Base-by-base conservation (phyloP, 2,888 invertebrate species). In the Euphydryas editha region DNA sequence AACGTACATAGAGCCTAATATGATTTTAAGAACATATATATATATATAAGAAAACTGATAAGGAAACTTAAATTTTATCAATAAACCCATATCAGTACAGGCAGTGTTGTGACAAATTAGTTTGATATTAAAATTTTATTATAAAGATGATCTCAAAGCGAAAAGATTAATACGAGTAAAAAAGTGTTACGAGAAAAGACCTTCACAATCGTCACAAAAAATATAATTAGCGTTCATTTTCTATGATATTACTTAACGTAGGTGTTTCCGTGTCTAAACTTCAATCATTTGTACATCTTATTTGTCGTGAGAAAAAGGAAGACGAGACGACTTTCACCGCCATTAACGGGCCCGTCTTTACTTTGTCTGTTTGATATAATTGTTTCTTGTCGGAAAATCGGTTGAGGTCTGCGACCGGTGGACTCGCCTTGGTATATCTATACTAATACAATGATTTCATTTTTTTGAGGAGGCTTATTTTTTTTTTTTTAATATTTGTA, bases 271-370 rank as follows among this genome's bases (percentile, higher is more conserved):
- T 81, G 81, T 80, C 78, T 79, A 74, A 75, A 73, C 76, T 78
- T 78, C 80, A 78, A 80, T 81, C 78, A 77, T 78, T 72, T 74
- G 71, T 74, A 76, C 75, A 73, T 71, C 75, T 76, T 73, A 73
- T 78, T 75, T 77, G 78, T 76, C 77, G 87, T 89, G 88, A 84
- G 89, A 88, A 87, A 80, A 85, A 85, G 85, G 85, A 77, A 79
- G 74, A 65, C 64, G 58, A 51, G 59, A 66, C 72, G 71, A 81
- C 89, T 90, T 90, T 88, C 89, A 81, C 85, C 70, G 69, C 74
- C 77, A 77, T 83, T 82, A 80, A 75, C 71, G 66, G 67, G 74
- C 77, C 76, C 73, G 73, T 81, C 79, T 80, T 80, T 76, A 76
- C 77, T 81, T 81, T 75, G 70, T 76, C 75, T 76, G 76, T 76